Percentiles rank a stretch among this genome's conserved stretches.
Evolutionary conservation across 2,888 invertebrate species (phyloP).

Genomic region (Acleris literana): DNA sequence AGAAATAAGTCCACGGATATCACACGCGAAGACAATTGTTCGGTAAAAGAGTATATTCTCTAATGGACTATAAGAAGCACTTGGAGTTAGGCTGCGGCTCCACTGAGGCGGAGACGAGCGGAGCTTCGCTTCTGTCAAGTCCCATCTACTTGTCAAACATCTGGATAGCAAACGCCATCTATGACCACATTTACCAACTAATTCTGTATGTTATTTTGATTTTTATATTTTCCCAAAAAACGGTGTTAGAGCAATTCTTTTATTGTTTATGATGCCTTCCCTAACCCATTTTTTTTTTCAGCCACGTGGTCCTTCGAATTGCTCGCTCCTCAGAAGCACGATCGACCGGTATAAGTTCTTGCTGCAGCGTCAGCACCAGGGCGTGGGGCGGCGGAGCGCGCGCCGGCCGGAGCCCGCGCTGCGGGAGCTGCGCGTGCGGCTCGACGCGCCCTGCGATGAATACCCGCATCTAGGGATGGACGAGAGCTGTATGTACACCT

Average conservation of each 20-base stretch:
- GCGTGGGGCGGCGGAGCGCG: slow-evolving; percentile 9
- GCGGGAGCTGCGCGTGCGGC: slow-evolving; percentile 78
- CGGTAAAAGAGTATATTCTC: too few species aligned
- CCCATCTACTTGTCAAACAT: background rate
- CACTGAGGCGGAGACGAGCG: too few species aligned
- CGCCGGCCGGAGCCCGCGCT: slow-evolving; percentile 47
- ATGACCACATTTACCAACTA: too few species aligned
- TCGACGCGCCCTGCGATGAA: slow-evolving; percentile 85
- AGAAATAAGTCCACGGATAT: too few species aligned
- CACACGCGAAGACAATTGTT: too few species aligned
- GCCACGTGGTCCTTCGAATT: slow-evolving; percentile 50
- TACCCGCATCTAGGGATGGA: slow-evolving; percentile 88
- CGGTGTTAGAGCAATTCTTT: background rate
- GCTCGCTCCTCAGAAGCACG: slow-evolving; percentile 83
- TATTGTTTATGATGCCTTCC: background rate
- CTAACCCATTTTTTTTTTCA: slow-evolving; percentile 24
- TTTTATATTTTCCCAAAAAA: background rate
- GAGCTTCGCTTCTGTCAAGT: too few species aligned
- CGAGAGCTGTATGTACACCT: slow-evolving; percentile 88
- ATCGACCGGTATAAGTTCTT: slow-evolving; percentile 74
- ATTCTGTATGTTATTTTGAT: too few species aligned
- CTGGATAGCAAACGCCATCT: background rate
- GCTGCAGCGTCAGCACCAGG: background rate
- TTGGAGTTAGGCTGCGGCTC: too few species aligned
- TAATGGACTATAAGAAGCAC: too few species aligned